These are phyloP conservation scores for Germaria angustata DNA, from an alignment of 2,888 invertebrate species.

Conservation along the genomic window DNA sequence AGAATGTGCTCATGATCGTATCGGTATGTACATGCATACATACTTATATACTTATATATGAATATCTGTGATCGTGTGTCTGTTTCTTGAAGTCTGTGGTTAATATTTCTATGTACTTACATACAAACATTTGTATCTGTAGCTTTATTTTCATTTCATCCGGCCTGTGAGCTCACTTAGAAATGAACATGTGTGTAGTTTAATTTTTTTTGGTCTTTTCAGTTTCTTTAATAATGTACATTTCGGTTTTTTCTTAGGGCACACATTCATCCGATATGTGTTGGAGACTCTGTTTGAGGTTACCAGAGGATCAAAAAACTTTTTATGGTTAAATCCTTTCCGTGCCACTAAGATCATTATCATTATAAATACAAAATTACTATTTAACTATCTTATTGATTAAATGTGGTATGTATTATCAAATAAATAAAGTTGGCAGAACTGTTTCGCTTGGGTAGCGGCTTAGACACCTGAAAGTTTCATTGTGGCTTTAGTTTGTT, in stretches of 20 bases:
- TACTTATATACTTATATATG: not conserved
- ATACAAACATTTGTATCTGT: constrained; percentile 6
- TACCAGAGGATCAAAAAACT: not conserved
- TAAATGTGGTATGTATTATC: too few relatives aligned
- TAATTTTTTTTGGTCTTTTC: constrained; percentile 42
- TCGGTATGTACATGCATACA: constrained; percentile 3
- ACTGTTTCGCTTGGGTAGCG: too few relatives aligned
- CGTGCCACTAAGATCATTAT: too few relatives aligned
- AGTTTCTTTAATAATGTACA: constrained; percentile 29
- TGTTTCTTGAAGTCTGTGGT: constrained; percentile 41
- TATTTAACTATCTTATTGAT: too few relatives aligned
- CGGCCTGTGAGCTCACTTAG: constrained; percentile 66
- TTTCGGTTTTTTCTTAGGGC: not conserved
- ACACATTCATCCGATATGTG: constrained; percentile 55
- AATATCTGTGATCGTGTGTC: constrained; percentile 16
- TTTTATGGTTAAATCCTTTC: not conserved
- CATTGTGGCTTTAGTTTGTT: too few relatives aligned
- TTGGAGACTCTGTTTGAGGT: constrained; percentile 12
- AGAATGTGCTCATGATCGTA: not conserved
- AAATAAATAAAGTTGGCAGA: too few relatives aligned
- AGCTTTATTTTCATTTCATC: constrained; percentile 56
- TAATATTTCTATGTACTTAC: not conserved
- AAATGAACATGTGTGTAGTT: constrained; percentile 61
- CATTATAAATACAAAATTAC: too few relatives aligned
- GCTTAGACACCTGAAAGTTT: too few relatives aligned